phyloP scores from a whole-genome alignment of 2,888 invertebrate genomes.

The Allolobophora icterica region DNA sequence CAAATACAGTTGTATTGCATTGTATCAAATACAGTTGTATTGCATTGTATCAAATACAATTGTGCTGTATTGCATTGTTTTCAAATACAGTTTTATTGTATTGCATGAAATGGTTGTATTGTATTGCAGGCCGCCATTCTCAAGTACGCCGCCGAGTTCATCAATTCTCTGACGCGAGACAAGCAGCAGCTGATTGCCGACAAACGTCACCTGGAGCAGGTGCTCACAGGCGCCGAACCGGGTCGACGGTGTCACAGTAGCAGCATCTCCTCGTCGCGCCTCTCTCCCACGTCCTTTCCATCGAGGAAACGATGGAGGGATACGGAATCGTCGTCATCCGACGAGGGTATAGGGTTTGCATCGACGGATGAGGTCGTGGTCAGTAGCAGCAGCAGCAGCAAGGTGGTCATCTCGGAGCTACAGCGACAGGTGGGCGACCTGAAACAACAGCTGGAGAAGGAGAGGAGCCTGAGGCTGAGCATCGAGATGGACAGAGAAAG shows the following conservation, averaged over 20 bases:
- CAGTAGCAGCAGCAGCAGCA: conserved; percentile 14
- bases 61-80: too few relatives aligned
- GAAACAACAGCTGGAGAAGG: not conserved
- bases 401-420: not conserved
- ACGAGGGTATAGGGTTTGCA: not conserved
- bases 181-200: conserved; percentile 3
- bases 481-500: not conserved
- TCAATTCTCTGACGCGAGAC: not conserved
- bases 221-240: not conserved
- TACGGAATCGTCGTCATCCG: not conserved
- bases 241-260: not conserved
- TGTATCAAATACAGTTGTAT: too few relatives aligned
- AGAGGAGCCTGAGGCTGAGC: not conserved
- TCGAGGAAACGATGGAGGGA: not conserved
- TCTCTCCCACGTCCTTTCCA: not conserved
- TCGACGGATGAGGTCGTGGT: not conserved
- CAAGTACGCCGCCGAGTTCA: conserved; percentile 9
- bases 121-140: not conserved
- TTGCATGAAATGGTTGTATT: too few relatives aligned
- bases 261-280: not conserved
- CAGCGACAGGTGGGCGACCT: not conserved
- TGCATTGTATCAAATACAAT: too few relatives aligned
- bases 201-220: not conserved
- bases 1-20: too few relatives aligned
- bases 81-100: too few relatives aligned